Base-by-base conservation (phyloP, 2,113 vertebrate species). In the Oostethus manadensis region DNA sequence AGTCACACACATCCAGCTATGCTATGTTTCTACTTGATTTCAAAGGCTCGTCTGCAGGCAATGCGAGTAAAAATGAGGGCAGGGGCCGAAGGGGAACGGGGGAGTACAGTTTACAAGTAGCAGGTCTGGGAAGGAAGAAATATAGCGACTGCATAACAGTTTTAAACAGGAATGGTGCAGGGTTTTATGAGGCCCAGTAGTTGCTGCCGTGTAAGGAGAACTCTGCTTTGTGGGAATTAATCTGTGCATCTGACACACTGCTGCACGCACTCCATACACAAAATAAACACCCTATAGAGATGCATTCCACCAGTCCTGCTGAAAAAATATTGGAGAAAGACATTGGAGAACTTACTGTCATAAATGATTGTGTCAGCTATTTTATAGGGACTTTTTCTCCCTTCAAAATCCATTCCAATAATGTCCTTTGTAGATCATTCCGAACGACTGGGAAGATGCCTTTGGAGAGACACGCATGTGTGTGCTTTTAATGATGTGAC, bases 11-110 rank as follows among this genome's bases (percentile, higher is more conserved):
- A 58, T 59, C 49, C 81, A 86, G 89, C 85, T 14, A 42, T 40
- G 81, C 14, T 46, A 86, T 76, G 81, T 88, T 89, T 84, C 89
- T 83, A 84, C 85, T 89, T 92, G 87, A 88, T 90, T 89, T 88
- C 72, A 58, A 87, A 78, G 82, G 71, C 90, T 89, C 76, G 89
- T 86, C 81, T 90, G 88, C 51, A 67, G 60, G 57, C 62, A 78
- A 66, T 46, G 62, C 64, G 48, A 58, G 66, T 59, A 38, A 54
- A 57, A 60, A 42, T 66, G 49, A 60, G 17, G 51, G 40, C 51
- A 23, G 40, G 58, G 38, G 49, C 47, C 17, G 40, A 51, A 40
- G 59, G 26, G 45, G 35, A 46, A 53, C 14, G 23, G 56, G 51
- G 59, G 58, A 64, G 65, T 57, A 13, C 64, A 54, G 72, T 44